Evolutionary conservation across 64 coral and sea anemone species (phyloP).

Genomic region (Porites lutea): DNA sequence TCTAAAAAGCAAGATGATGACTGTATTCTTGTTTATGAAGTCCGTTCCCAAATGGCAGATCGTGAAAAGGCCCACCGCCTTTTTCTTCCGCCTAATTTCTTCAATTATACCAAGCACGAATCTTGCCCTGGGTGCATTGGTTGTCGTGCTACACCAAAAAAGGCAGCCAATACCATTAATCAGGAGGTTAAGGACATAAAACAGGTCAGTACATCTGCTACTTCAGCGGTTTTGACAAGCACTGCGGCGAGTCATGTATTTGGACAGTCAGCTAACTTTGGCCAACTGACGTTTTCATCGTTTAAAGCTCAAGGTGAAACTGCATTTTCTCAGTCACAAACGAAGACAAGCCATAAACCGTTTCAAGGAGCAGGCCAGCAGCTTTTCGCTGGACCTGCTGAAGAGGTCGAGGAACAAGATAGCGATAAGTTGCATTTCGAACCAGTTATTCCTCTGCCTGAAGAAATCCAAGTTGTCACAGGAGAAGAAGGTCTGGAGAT

Average conservation of each 20-base stretch:
- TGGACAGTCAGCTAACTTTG: neutral
- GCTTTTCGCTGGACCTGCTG: constrained; percentile 57
- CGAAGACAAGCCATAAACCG: constrained; percentile 5
- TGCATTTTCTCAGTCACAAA: constrained; percentile 6
- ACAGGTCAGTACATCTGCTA: neutral
- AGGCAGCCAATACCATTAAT: neutral
- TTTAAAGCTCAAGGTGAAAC: neutral
- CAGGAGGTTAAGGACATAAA: neutral
- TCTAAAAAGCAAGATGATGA: constrained; percentile 69
- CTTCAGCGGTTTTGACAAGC: neutral
- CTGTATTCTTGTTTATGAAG: constrained; percentile 86
- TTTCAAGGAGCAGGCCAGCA: constrained; percentile 85
- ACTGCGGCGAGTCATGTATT: neutral
- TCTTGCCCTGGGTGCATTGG: constrained; percentile 65
- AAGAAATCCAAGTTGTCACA: constrained; percentile 68
- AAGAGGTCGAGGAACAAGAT: constrained; percentile 56
- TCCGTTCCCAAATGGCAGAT: constrained; percentile 71
- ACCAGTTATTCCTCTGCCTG: constrained; percentile 86
- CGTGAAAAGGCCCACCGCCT: constrained; percentile 73
- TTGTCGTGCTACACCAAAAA: constrained; percentile 25
- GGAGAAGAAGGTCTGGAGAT: constrained; percentile 95
- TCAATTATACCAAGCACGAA: constrained; percentile 66
- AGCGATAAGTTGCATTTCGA: constrained; percentile 73
- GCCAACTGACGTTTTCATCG: constrained; percentile 21
- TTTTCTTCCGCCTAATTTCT: constrained; percentile 88